Base-by-base conservation (phyloP, 2,113 vertebrate species). In the Machaerirhynchus nigripectus region DNA sequence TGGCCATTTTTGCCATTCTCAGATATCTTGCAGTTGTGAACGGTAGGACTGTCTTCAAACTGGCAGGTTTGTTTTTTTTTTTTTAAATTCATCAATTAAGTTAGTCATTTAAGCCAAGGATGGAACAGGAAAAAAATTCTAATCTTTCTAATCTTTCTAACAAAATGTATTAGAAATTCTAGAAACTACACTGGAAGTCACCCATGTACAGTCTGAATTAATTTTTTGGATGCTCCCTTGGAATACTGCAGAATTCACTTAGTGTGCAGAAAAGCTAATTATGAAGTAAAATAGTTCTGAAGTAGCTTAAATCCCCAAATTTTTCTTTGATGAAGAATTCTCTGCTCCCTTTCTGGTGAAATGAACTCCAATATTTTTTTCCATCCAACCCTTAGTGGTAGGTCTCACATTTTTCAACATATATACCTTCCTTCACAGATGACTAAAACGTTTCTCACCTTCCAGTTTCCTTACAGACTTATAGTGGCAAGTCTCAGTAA, bases 201-300 rank as follows among this genome's bases (percentile, higher is more conserved):
- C 1, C 6, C 0, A 0, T 53, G 7, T 0, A 3, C 24, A 39
- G 2, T 30, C 10, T 63, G 31, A 70, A 40, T 11, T 17, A 70
- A 46, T 30, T 59, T 74, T 82, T 74, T 61, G 9, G 7, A 23
- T 44, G 15, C 13, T 53, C 13, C 4, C 17, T 75, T 44, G 47
- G 19, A 64, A 55, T 42, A 53, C 13, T 49, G 6, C 11, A 64
- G 63, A 39, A 47, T 53, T n/a, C 6, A 20, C 11, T 86, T 71
- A 30, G 7, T 64, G 27, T 84, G 15, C 28, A 53, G 50, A 53
- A 65, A 11, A 68, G 11, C 2, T 65, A 31, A 69, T 80, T 52
- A 60, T 33, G 15, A 73, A 33, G 1, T 61, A 52, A 87, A 75
- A 4, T 71, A 40, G 75, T 93, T 87, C 30, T 31, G 9, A 69